Evolutionary conservation across 2,113 vertebrate genomes (phyloP).

Genomic region (Holacanthus passer): DNA sequence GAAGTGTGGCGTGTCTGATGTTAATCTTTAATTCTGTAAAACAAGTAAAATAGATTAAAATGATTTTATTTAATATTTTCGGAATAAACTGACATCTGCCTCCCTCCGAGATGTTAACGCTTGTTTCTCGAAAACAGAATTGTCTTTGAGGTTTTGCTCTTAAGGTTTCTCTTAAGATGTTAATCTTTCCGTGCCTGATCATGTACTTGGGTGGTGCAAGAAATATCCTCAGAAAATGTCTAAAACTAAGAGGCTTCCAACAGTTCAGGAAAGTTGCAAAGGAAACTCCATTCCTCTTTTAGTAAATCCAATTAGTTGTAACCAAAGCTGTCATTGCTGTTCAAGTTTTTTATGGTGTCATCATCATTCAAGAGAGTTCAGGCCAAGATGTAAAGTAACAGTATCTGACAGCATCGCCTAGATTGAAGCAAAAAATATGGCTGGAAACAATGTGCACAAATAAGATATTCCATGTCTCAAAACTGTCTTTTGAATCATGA

Average conservation of each 20-base stretch:
- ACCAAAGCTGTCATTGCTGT: no score
- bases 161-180: neutral
- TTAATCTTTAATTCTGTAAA: conserved; percentile 26
- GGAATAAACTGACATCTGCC: neutral
- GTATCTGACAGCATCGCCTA: neutral
- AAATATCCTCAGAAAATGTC: neutral
- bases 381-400: neutral
- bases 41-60: neutral
- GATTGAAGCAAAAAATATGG: neutral
- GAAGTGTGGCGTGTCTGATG: conserved; percentile 7
- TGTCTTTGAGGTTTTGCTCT: neutral
- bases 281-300: no score
- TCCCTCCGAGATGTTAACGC: neutral
- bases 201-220: neutral
- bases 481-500: no score
- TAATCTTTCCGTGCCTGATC: no score
- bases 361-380: neutral
- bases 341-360: neutral
- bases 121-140: neutral
- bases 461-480: neutral
- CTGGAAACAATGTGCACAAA: neutral
- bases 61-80: neutral
- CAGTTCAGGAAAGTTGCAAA: no score
- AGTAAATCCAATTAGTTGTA: no score
- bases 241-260: neutral